Base-by-base conservation (phyloP, 2,113 vertebrate species). In the Anhinga rufa region DNA sequence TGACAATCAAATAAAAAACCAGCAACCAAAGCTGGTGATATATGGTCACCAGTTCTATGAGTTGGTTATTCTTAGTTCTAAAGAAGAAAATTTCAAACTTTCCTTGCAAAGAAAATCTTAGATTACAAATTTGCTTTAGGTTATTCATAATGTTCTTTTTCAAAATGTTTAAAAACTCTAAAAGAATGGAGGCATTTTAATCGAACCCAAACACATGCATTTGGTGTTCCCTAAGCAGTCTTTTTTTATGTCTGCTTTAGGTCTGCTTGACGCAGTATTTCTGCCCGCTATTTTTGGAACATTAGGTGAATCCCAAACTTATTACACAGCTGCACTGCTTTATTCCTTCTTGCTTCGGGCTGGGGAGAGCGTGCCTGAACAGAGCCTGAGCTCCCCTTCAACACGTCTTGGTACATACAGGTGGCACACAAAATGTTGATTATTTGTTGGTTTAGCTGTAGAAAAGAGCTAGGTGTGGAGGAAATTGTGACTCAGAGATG, bases 401-500 rank as follows among this genome's bases (percentile, higher is more conserved):
- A 46, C 65, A 58, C 46, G 61, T 76, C 44, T 61, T 22, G 44
- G 58, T 91, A 78, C 5, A 3, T n/a, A 49, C 84, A 80, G 49
- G 54, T 80, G 86, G 78, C 76, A 89, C 36, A 31, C 0, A 4
- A 76, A 20, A 54, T 48, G 74, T 58, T 78, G 69, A 38, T 48
- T 79, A 86, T 82, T 92, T 76, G 57, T 86, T 86, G 48, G 28
- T 85, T 82, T 58, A 87, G 38, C 88, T 49, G 42, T 26, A 75
- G n/a, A 38, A 87, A 85, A 69, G 17, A 82, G 36, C 61, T 83
- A 79, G 44, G 74, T 0, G 0, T 17, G 44, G 40, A 89, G 68
- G 86, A 94, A 97, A 92, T 31, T 44, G 46, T 95, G 89, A 96
- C 74, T 93, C 89, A 89, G 82, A 93, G 54, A 84, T 51, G 77